Conservation (phyloP, 2,797 vertebrate species). For the Gymnoscopelus braueri region DNA sequence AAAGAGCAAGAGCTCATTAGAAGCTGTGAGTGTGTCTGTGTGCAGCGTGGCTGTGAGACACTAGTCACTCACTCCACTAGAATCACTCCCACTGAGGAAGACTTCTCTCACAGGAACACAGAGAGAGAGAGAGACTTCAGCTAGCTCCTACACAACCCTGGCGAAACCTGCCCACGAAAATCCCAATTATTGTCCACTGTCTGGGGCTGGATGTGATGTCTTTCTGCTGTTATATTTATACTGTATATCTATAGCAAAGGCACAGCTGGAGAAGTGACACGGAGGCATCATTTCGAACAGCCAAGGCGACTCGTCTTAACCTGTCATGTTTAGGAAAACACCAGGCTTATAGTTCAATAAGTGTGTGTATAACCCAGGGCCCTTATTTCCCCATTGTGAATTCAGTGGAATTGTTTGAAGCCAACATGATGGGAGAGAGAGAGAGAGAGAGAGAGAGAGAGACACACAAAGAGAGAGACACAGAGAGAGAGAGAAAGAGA, state of each 20-base stretch:
- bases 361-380: not conserved
- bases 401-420: not conserved
- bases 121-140: constrained; percentile 31
- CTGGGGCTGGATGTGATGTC: not conserved
- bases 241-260: not conserved
- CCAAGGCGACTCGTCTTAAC: not conserved
- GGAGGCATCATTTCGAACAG: not conserved
- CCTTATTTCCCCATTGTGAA: not conserved
- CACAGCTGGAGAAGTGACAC: constrained; percentile 3
- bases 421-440: not conserved
- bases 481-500: not conserved
- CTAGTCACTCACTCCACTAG: constrained; percentile 63
- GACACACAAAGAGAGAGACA: not conserved
- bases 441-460: not conserved
- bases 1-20: constrained; percentile 81
- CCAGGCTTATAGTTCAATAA: not conserved
- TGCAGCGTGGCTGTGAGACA: constrained; percentile 50
- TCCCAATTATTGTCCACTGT: constrained; percentile 48
- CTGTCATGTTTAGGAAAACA: not conserved
- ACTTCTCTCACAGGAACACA: constrained; percentile 32
- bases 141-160: constrained; percentile 42
- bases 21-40: constrained; percentile 61
- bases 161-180: constrained; percentile 36
- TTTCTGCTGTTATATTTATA: constrained; percentile 16
- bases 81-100: constrained; percentile 48